phyloP scores from a whole-genome alignment of 2,888 invertebrate species.

The Clitarchus hookeri region DNA sequence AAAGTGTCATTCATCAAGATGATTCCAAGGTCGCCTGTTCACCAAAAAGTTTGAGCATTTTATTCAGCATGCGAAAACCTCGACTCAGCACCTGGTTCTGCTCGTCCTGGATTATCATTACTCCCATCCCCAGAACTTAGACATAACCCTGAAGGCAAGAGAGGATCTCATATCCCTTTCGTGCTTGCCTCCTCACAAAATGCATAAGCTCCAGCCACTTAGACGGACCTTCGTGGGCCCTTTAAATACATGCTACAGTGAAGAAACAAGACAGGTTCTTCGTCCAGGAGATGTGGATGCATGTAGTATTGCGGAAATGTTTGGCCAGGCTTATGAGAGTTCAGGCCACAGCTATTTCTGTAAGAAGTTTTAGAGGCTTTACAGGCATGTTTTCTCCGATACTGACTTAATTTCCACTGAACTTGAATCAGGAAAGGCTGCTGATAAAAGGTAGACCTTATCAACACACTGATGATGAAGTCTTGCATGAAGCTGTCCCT shows the following conservation, averaged over 20 bases:
- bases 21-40: constrained; percentile 23
- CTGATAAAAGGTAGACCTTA: neutral
- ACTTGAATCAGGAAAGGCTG: neutral
- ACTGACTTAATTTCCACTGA: neutral
- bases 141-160: constrained; percentile 11
- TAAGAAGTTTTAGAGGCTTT: constrained; percentile 3
- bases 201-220: neutral
- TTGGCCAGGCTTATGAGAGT: neutral
- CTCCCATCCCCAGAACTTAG: neutral
- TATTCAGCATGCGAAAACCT: neutral
- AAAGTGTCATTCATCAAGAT: constrained; percentile 24
- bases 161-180: neutral
- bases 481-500: neutral
- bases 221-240: neutral
- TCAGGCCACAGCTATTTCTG: neutral
- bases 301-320: neutral
- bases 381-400: constrained; percentile 23
- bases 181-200: neutral
- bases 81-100: neutral
- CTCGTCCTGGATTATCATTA: neutral
- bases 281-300: neutral
- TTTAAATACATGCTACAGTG: neutral
- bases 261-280: neutral
- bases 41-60: neutral
- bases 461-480: neutral